phyloP scores from a whole-genome alignment of 2,888 invertebrate species.

The Lathronympha strigana region DNA sequence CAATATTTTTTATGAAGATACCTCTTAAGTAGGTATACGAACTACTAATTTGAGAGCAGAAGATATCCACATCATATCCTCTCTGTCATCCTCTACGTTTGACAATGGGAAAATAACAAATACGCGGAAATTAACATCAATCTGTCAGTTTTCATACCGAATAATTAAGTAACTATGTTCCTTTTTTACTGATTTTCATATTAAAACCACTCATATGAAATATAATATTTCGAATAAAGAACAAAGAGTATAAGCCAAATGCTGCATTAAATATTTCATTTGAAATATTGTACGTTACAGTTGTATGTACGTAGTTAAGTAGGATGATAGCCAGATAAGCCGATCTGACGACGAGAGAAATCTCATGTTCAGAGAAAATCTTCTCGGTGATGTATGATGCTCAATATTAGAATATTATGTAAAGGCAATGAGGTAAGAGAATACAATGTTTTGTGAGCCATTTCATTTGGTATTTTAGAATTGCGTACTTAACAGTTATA shows the following conservation, averaged over 20 bases:
- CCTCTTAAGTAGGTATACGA: too few relatives aligned
- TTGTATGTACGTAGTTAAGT: slow-evolving; percentile 31
- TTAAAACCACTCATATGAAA: background rate
- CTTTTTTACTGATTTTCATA: too few relatives aligned
- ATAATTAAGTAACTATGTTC: too few relatives aligned
- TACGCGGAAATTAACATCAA: too few relatives aligned
- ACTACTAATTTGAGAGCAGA: too few relatives aligned
- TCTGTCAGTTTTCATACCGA: too few relatives aligned
- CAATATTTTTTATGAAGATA: too few relatives aligned
- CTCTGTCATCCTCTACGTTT: too few relatives aligned
- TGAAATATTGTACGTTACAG: slow-evolving; percentile 30
- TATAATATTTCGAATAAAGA: too few relatives aligned
- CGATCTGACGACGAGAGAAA: slow-evolving; percentile 35
- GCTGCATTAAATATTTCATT: slow-evolving; percentile 27
- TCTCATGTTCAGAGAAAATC: slow-evolving; percentile 36
- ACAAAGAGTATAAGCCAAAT: slow-evolving; percentile 18
- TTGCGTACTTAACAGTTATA: background rate
- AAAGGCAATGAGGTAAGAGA: slow-evolving; percentile 28
- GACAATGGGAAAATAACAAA: too few relatives aligned
- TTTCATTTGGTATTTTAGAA: background rate
- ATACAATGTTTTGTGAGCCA: slow-evolving; percentile 8
- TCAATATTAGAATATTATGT: slow-evolving; percentile 36
- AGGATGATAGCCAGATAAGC: slow-evolving; percentile 40
- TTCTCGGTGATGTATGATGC: slow-evolving; percentile 34
- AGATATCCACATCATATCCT: too few relatives aligned